A percentile compares a stretch with the other conserved stretches of the same genome.
These are phyloP conservation scores for Halcyon leucocephala DNA, from an alignment of 2,797 vertebrate genomes.

Conservation along the genomic window DNA sequence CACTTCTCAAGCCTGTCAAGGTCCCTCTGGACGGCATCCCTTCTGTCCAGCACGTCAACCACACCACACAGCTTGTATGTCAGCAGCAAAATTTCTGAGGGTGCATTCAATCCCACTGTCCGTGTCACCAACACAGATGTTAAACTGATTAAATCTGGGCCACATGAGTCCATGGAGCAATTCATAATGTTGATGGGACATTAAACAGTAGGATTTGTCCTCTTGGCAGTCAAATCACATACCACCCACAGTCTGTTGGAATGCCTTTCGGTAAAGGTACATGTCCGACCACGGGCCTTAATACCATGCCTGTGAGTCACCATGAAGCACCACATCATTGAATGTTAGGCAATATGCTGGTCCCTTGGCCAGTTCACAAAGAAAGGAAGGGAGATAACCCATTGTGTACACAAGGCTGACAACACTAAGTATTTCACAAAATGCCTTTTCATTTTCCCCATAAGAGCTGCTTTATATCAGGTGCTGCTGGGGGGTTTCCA, in stretches of 20 bases:
- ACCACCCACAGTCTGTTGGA: neutral
- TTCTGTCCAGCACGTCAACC: neutral
- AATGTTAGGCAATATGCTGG: neutral
- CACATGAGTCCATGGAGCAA: neutral
- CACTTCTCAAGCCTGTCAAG: neutral
- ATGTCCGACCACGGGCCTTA: neutral
- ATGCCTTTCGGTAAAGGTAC: neutral
- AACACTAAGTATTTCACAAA: neutral
- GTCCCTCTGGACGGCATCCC: neutral
- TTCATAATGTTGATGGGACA: neutral
- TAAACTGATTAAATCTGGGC: constrained; percentile 4
- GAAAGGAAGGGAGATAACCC: neutral
- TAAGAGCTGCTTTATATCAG: neutral
- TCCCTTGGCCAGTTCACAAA: neutral
- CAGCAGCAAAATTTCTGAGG: neutral
- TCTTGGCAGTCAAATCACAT: neutral
- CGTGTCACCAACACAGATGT: neutral
- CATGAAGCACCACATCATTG: neutral
- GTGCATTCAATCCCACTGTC: neutral
- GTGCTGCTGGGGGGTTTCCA: neutral
- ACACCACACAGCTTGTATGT: neutral
- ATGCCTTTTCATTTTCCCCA: neutral
- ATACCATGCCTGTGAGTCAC: neutral
- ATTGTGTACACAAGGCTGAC: neutral
- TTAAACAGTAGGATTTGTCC: neutral